Percentiles rank a stretch among this genome's conserved stretches.
These are phyloP conservation scores for Leucophora obtusa DNA, from an alignment of 2,888 invertebrate genomes.

Conservation along the genomic window DNA sequence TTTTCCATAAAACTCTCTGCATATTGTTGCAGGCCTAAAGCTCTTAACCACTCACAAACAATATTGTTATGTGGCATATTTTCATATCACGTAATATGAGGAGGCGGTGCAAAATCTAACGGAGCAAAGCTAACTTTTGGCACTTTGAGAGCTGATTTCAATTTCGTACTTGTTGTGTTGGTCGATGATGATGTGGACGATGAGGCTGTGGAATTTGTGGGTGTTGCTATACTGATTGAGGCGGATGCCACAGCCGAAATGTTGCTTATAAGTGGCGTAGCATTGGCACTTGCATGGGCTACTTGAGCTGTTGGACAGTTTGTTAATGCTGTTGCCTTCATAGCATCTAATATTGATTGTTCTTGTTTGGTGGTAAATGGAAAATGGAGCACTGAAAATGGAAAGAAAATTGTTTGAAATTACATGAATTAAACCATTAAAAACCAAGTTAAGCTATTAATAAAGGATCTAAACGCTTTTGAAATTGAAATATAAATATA, in stretches of 20 bases:
- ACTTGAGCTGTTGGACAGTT: conserved; percentile 60
- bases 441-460: too few relatives aligned
- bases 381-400: conserved; percentile 46
- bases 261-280: conserved; percentile 62
- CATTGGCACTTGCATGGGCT: conserved; percentile 57
- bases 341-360: conserved; percentile 69
- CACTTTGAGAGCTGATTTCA: conserved; percentile 70
- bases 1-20: conserved; percentile 96
- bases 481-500: too few relatives aligned
- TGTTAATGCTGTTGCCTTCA: conserved; percentile 73
- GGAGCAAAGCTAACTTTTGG: conserved; percentile 75
- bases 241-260: conserved; percentile 60
- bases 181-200: conserved; percentile 59
- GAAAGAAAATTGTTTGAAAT: not conserved
- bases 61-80: conserved; percentile 83
- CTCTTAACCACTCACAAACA: conserved; percentile 95
- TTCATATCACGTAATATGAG: conserved; percentile 73
- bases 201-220: conserved; percentile 59
- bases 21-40: conserved; percentile 92
- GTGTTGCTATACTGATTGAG: conserved; percentile 51
- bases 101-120: conserved; percentile 71
- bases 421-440: too few relatives aligned
- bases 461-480: too few relatives aligned
- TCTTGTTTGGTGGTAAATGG: conserved; percentile 47
- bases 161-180: conserved; percentile 62